Percentiles rank a stretch among this genome's conserved stretches.
phyloP scores from a whole-genome alignment of 2,888 invertebrate genomes.

The Anoplius nigerrimus region DNA sequence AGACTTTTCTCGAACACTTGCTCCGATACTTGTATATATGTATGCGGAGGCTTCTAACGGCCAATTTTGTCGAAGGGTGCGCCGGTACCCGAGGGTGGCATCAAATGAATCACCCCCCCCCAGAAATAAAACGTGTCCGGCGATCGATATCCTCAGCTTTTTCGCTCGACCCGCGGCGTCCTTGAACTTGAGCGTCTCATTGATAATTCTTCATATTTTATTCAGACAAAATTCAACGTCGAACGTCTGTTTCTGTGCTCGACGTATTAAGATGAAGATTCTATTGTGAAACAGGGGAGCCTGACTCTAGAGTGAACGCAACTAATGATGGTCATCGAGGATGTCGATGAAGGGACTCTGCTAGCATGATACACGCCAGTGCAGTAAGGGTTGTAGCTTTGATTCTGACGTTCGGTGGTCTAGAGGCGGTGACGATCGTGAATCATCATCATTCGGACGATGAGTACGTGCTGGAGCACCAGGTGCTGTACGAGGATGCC shows the following conservation, averaged over 20 bases:
- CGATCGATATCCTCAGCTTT: conserved; percentile 56
- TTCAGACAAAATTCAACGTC: too few species aligned
- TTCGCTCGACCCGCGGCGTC: background rate
- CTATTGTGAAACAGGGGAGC: too few species aligned
- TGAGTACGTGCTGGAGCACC: conserved; percentile 81
- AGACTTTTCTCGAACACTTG: too few species aligned
- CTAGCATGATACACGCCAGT: conserved; percentile 64
- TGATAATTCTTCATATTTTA: too few species aligned
- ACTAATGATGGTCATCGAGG: conserved; percentile 20
- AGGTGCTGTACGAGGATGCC: conserved; percentile 79
- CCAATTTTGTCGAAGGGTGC: conserved; percentile 8
- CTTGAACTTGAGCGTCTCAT: too few species aligned
- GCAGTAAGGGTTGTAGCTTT: conserved; percentile 53
- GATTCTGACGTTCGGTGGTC: conserved; percentile 54
- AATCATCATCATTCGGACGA: conserved; percentile 71
- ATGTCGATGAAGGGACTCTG: conserved; percentile 49
- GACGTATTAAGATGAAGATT: too few species aligned
- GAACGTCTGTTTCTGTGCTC: too few species aligned
- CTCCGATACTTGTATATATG: too few species aligned
- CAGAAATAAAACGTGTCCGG: conserved; percentile 45
- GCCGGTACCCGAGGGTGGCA: conserved; percentile 32
- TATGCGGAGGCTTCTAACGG: too few species aligned
- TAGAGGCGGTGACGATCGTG: conserved; percentile 65
- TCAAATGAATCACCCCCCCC: conserved; percentile 63
- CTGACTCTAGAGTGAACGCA: too few species aligned